These are phyloP conservation scores for Drosophila guanche DNA, from an alignment of 1,140 invertebrate genomes.

Conservation along the genomic window DNA sequence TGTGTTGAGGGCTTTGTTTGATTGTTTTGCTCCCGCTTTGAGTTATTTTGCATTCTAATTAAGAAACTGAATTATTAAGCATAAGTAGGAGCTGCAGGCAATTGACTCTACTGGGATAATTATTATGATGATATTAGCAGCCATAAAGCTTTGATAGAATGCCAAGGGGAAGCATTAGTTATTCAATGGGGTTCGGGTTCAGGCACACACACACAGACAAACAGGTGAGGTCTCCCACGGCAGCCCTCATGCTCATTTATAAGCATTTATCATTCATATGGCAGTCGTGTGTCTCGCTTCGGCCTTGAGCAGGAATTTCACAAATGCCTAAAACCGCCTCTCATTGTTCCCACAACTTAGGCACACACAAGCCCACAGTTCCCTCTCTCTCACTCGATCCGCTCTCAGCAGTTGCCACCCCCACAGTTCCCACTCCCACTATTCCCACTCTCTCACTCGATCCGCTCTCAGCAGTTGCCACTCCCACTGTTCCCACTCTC, in stretches of 20 bases:
- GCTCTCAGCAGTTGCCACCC: background rate
- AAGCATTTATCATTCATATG: conserved; percentile 77
- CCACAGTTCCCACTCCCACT: conserved; percentile 35
- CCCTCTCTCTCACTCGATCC: background rate
- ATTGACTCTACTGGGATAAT: background rate
- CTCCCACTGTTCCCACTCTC: conserved; percentile 28
- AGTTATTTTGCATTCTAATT: conserved; percentile 40
- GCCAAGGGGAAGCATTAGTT: no score
- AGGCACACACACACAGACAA: no score
- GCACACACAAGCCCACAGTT: background rate
- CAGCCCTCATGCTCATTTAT: conserved; percentile 68
- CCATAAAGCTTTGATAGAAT: conserved; percentile 1
- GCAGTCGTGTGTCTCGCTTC: conserved; percentile 36
- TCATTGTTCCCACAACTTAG: conserved; percentile 32
- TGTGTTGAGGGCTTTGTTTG: no score
- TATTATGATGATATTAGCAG: no score
- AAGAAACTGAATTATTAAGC: conserved; percentile 39
- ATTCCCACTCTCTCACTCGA: conserved; percentile 4
- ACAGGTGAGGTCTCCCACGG: conserved; percentile 53
- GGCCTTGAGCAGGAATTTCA: conserved; percentile 49
- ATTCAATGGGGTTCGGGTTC: no score
- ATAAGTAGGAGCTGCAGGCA: conserved; percentile 11
- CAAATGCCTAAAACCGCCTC: conserved; percentile 48
- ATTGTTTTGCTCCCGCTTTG: conserved; percentile 21
- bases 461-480: background rate